Evolutionary conservation across 2,888 invertebrate genomes (phyloP), one percentile per base, ranked within the genome.

Genomic region (Drosophila suboccidentalis): DNA sequence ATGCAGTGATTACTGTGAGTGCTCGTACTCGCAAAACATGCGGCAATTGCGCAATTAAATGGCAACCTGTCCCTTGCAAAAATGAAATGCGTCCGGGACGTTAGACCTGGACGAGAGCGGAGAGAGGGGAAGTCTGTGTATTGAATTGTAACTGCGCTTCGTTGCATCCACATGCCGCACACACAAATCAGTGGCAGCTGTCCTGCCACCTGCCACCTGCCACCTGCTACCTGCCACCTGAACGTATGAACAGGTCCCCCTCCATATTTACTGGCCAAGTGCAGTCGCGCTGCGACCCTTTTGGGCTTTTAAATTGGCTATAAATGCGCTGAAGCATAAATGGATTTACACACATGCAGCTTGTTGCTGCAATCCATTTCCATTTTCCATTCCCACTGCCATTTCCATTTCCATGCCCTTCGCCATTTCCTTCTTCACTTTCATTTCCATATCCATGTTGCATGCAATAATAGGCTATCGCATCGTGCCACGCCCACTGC

Each of bases 261-360:
- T 26, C 17, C 13, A 11, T 17, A 19, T 19, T 49, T 47, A 9
- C 11, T 44, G 38, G 57, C 22, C 51, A 67, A 67, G 50, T 57
- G 39, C 60, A 53, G 47, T 49, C 15, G 63, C 29, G 39, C 6
- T 9, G 72, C 68, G 29, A 13, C 59, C 32, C 55, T 75, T 75
- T 62, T 74, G 71, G 68, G 47, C 75, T 75, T 71, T 87, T 84
- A 62, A 89, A 89, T 85, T 85, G 84, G 84, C 81, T 69, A 89
- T 85, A 89, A 89, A 76, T 84, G 89, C 84, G 63, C 72, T 83
- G 87, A 72, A 68, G 89, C 89, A 83, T 83, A 84, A 87, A 89
- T 84, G 87, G 84, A 81, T 89, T 85, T 87, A 87, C 89, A 83
- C 84, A 81, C 85, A 87, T 73, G 73, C 84, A 57, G 87, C 74